phyloP scores from a whole-genome alignment of 2,113 vertebrate species.

The Hiodon alosoides region DNA sequence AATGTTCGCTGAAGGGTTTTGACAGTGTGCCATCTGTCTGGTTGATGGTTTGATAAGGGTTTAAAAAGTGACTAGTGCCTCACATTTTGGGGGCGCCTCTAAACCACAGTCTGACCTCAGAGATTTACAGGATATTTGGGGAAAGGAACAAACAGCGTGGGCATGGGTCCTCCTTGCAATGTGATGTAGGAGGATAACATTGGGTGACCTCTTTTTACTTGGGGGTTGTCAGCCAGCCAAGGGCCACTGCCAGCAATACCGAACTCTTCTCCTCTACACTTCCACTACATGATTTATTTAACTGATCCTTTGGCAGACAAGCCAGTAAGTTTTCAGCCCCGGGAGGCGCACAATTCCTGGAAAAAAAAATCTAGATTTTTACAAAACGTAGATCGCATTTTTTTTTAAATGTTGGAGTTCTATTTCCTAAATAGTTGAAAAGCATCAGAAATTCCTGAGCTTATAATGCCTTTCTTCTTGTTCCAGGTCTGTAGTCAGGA shows the following conservation, averaged over 20 bases:
- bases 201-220: not conserved
- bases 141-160: too few relatives aligned
- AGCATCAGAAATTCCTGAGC: too few relatives aligned
- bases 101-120: constrained; percentile 51
- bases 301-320: not conserved
- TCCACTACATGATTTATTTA: not conserved
- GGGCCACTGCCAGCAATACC: not conserved
- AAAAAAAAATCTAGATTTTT: not conserved
- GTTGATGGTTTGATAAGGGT: constrained; percentile 19
- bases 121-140: too few relatives aligned
- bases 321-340: not conserved
- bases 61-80: constrained; percentile 45
- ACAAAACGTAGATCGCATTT: not conserved
- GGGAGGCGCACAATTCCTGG: not conserved
- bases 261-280: not conserved
- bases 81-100: constrained; percentile 35
- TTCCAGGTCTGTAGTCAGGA: too few relatives aligned
- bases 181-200: too few relatives aligned
- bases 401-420: too few relatives aligned
- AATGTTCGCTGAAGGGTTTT: too few relatives aligned
- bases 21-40: too few relatives aligned
- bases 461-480: too few relatives aligned
- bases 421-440: too few relatives aligned
- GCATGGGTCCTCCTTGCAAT: too few relatives aligned
- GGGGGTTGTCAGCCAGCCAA: not conserved